Percentiles rank a stretch among this genome's conserved stretches.
phyloP scores from a whole-genome alignment of 2,888 invertebrate species.

The Rotaria socialis region DNA sequence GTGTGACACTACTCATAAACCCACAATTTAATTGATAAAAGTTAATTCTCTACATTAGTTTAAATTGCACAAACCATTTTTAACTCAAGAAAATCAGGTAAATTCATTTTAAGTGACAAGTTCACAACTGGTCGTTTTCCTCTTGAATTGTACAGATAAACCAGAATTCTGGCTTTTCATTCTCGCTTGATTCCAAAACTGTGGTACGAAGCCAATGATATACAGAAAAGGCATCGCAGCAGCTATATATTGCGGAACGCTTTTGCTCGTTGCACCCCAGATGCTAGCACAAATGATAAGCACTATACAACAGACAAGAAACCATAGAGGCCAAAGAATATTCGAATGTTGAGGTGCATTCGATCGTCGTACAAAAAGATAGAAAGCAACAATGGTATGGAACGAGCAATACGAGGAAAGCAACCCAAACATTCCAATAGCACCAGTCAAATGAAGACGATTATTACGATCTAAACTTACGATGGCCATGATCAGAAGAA shows the following conservation, averaged over 20 bases:
- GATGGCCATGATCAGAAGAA: not conserved
- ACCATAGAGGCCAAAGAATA: not conserved
- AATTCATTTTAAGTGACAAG: too few species aligned
- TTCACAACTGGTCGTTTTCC: too few species aligned
- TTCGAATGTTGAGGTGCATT: not conserved
- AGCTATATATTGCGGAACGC: slow-evolving; percentile 2
- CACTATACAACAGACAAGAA: not conserved
- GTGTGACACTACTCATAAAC: too few species aligned
- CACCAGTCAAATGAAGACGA: not conserved
- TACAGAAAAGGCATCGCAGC: not conserved
- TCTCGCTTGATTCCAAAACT: not conserved
- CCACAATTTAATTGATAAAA: too few species aligned
- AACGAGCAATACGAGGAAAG: not conserved
- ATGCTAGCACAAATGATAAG: not conserved
- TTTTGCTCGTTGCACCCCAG: not conserved
- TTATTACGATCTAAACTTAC: not conserved
- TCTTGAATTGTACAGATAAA: not conserved
- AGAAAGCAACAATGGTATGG: not conserved
- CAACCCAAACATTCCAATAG: not conserved
- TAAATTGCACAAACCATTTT: too few species aligned
- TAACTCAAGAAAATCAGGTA: too few species aligned
- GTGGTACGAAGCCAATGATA: not conserved
- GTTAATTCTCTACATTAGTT: too few species aligned
- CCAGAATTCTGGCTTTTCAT: not conserved
- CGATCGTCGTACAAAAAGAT: not conserved